phyloP scores from a whole-genome alignment of 2,113 vertebrate species.

The Coregonus clupeaformis region DNA sequence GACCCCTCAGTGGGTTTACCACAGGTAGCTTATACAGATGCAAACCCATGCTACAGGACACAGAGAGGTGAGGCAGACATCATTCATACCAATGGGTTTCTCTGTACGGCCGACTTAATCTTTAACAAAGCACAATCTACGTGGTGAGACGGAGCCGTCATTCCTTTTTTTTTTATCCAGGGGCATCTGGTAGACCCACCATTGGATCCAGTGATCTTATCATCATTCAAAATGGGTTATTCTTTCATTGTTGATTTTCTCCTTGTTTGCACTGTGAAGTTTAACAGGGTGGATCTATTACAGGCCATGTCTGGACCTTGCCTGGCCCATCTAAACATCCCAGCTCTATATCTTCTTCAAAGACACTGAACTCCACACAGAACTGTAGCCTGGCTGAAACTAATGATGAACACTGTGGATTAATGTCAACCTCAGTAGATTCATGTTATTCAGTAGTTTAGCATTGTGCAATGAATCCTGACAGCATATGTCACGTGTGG shows the following conservation, averaged over 20 bases:
- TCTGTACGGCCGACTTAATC: slow-evolving; percentile 64
- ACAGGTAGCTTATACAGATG: slow-evolving; percentile 50
- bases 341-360: background rate
- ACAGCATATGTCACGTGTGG: background rate
- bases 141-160: slow-evolving; percentile 62
- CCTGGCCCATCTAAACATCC: slow-evolving; percentile 39
- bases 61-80: slow-evolving; percentile 59
- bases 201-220: slow-evolving; percentile 58
- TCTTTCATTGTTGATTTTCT: slow-evolving; percentile 68
- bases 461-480: no score
- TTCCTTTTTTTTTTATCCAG: slow-evolving; percentile 51
- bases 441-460: no score
- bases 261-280: slow-evolving; percentile 78
- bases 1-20: slow-evolving; percentile 59
- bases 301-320: slow-evolving; percentile 58
- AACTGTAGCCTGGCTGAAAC: background rate
- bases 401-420: background rate
- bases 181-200: slow-evolving; percentile 35
- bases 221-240: slow-evolving; percentile 62
- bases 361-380: background rate
- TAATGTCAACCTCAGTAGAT: background rate
- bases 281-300: slow-evolving; percentile 67
- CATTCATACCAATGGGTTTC: slow-evolving; percentile 59
- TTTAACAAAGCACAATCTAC: slow-evolving; percentile 81
- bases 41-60: slow-evolving; percentile 37